Base-by-base conservation (phyloP, 1,140 invertebrate species). In the Neodiprion lecontei region DNA sequence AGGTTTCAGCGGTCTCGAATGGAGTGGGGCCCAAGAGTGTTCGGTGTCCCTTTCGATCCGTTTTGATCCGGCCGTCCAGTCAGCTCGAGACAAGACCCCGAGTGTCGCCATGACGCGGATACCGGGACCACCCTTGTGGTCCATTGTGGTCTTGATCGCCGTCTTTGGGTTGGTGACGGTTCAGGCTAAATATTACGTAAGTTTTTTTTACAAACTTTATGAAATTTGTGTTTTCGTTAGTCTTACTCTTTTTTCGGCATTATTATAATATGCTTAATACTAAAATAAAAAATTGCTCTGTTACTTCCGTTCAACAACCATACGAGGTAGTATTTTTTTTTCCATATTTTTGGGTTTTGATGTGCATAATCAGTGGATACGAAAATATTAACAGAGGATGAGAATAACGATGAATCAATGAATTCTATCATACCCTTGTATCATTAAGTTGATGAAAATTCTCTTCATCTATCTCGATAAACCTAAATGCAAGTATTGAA, bases 141-240 rank as follows among this genome's bases (percentile, higher is more conserved):
- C 49, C 47, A 75, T 73, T 61, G 69, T 78, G 69, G 14, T 77
- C 49, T 48, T 53, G 8, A 49, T 83, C 65, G 8, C 80, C 66
- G 65, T 80, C 50, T 75, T 78, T n/a, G 53, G 53, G 4, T 68
- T 78, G 28, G 40, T 49, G 67, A 74, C 73, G 1, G n/a, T 79
- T n/a, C 21, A 48, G 4, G 77, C 81, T n/a, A 69, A 17, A 9
- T 81, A 80, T 72, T 69, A 78, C 10, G 82, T 84, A 78, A 84
- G 82, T 83, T 72, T 49, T n/a, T 7, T 48, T 69, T 49, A 14
- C 28, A 48, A 14, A 61, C 48, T 28, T 11, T 61, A 1, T 70
- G 8, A 9, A 67, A 23, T 68, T 28, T 48, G 0, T 69, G 47
- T 48, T 23, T 17, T 10, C 11, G 10, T 73, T 47, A 1, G 8